Conservation (phyloP, 2,888 invertebrate species). For the Napeogenes inachia region DNA sequence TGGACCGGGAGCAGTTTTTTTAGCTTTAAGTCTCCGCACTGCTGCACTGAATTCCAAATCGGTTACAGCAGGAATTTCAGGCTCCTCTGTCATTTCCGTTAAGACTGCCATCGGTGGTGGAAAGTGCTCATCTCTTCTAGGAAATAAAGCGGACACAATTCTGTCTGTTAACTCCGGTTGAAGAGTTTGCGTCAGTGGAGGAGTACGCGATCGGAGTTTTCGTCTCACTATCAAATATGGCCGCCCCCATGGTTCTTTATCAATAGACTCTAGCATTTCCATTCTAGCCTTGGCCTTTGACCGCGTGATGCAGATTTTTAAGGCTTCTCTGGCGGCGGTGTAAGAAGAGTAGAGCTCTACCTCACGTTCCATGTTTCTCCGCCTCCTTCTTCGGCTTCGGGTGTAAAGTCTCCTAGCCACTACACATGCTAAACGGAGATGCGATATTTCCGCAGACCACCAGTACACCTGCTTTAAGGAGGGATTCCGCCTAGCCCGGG, state of each 20-base stretch:
- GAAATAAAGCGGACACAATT: not conserved
- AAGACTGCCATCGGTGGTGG: too few relatives aligned
- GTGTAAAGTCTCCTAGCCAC: constrained; percentile 17
- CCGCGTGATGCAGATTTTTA: constrained; percentile 12
- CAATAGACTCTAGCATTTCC: constrained; percentile 2
- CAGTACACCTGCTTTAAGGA: constrained; percentile 19
- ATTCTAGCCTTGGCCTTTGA: constrained; percentile 12
- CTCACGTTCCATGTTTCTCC: not conserved
- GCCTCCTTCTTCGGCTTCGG: constrained; percentile 11
- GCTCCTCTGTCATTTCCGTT: too few relatives aligned
- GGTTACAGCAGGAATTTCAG: not conserved
- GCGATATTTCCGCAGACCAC: constrained; percentile 21
- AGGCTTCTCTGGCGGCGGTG: constrained; percentile 3
- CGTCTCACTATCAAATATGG: constrained; percentile 9
- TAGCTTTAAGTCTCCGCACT: not conserved
- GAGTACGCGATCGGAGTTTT: constrained; percentile 12
- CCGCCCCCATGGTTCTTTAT: constrained; percentile 16
- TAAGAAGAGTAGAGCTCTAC: constrained; percentile 8
- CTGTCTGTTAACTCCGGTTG: constrained; percentile 1
- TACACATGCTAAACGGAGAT: constrained; percentile 11
- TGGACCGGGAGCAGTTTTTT: too few relatives aligned
- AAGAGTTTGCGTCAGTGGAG: constrained; percentile 12
- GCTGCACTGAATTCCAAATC: constrained; percentile 3
- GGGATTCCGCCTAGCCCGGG: not conserved
- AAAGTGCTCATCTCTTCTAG: too few relatives aligned